Conservation (phyloP, 30 jellyfish, hydroid and myxozoan species). For the Mastigias papua region DNA sequence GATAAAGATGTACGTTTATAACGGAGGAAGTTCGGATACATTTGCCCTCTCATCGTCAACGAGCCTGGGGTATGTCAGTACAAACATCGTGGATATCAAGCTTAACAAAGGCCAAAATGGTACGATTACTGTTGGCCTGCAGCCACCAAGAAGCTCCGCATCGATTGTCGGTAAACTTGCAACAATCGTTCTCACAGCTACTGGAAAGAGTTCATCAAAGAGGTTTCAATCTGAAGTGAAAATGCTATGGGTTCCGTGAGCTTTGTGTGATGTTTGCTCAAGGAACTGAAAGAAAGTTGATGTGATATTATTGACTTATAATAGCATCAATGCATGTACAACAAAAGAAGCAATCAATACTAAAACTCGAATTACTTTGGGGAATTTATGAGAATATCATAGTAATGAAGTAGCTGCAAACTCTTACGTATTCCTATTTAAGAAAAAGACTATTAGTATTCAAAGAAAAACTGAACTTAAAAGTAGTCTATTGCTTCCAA, state of each 20-base stretch:
- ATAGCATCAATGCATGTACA: too few species aligned
- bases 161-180: slow-evolving; percentile 29
- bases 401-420: too few species aligned
- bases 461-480: too few species aligned
- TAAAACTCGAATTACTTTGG: too few species aligned
- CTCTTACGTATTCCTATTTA: too few species aligned
- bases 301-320: too few species aligned
- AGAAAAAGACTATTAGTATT: too few species aligned
- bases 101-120: slow-evolving; percentile 13
- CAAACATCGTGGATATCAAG: neutral
- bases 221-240: slow-evolving; percentile 13
- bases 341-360: too few species aligned
- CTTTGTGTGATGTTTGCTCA: too few species aligned
- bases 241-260: slow-evolving; percentile 29
- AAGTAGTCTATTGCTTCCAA: too few species aligned
- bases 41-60: slow-evolving; percentile 31
- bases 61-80: slow-evolving; percentile 23
- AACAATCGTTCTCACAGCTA: slow-evolving; percentile 8
- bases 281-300: too few species aligned
- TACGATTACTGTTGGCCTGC: slow-evolving; percentile 10
- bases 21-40: slow-evolving; percentile 27
- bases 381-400: too few species aligned
- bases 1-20: slow-evolving; percentile 31
- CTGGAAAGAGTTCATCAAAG: slow-evolving; percentile 2
- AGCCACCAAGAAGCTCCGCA: slow-evolving; percentile 22